Evolutionary conservation across 2,113 vertebrate species (phyloP).

Genomic region (Pituophis catenifer): DNA sequence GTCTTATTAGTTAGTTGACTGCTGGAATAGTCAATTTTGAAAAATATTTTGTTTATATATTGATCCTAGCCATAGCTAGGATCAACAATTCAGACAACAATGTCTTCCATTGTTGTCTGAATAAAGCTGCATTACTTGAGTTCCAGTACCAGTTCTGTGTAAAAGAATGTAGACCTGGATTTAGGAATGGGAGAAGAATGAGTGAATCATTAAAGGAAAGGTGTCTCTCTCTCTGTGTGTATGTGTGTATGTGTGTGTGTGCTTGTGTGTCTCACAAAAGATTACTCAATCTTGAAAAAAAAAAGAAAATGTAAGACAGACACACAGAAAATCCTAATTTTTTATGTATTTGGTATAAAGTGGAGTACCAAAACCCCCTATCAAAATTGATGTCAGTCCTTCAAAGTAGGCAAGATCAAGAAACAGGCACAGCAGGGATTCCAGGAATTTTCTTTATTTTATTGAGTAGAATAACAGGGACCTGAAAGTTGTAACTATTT

Average conservation of each 20-base stretch:
- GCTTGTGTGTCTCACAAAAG: not conserved
- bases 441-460: not conserved
- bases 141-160: not conserved
- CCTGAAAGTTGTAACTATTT: not conserved
- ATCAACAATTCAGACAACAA: too few relatives aligned
- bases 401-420: not conserved
- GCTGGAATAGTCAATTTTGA: not conserved
- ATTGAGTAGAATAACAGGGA: not conserved
- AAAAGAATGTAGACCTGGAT: not conserved
- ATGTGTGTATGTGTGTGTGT: not conserved
- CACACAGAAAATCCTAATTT: not conserved
- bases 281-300: not conserved
- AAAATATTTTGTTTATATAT: not conserved
- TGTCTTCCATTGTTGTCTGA: not conserved
- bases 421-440: not conserved
- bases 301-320: not conserved
- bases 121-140: not conserved
- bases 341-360: not conserved
- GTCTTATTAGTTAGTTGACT: not conserved
- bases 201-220: not conserved
- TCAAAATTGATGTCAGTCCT: not conserved
- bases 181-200: not conserved
- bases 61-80: not conserved
- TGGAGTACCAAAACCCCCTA: not conserved
- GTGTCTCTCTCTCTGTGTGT: not conserved